A percentile compares a stretch with the other conserved stretches of the same genome.
phyloP scores from a whole-genome alignment of 2,888 invertebrate genomes.

The Chrysolina americana region DNA sequence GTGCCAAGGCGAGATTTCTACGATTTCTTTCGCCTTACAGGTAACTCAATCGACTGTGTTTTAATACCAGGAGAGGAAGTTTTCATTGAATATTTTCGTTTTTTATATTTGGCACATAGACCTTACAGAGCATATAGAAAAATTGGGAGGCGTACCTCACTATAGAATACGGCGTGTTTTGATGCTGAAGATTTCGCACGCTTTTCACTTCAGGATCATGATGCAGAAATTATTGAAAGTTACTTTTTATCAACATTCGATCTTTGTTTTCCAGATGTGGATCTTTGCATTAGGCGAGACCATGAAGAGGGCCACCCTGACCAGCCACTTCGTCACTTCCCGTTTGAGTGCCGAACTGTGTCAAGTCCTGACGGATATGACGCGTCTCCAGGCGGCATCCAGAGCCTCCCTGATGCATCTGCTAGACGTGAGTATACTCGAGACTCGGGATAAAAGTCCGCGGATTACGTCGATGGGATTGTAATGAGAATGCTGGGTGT shows the following conservation, averaged over 20 bases:
- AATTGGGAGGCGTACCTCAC: no score
- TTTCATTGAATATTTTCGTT: no score
- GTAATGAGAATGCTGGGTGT: slow-evolving; percentile 7
- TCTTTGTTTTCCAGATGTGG: slow-evolving; percentile 73
- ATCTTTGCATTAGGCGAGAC: slow-evolving; percentile 75
- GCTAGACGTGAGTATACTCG: slow-evolving; percentile 72
- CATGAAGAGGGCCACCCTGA: slow-evolving; percentile 71
- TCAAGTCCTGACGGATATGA: slow-evolving; percentile 73
- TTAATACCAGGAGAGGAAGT: no score
- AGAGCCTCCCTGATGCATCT: slow-evolving; percentile 76
- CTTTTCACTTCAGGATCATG: no score
- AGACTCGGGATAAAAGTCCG: slow-evolving; percentile 14
- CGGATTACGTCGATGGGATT: slow-evolving; percentile 2
- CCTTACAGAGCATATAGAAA: no score
- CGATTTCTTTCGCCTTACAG: no score
- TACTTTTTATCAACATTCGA: not conserved
- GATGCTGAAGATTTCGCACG: no score
- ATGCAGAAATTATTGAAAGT: no score
- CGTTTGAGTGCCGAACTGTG: slow-evolving; percentile 71
- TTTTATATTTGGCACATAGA: no score
- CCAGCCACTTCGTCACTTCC: slow-evolving; percentile 68
- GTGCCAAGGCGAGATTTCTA: no score
- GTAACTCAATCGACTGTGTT: no score
- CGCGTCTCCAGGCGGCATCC: slow-evolving; percentile 71
- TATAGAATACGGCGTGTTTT: no score